Conservation (phyloP, 2,888 invertebrate genomes). For the Zele albiditarsus region DNA sequence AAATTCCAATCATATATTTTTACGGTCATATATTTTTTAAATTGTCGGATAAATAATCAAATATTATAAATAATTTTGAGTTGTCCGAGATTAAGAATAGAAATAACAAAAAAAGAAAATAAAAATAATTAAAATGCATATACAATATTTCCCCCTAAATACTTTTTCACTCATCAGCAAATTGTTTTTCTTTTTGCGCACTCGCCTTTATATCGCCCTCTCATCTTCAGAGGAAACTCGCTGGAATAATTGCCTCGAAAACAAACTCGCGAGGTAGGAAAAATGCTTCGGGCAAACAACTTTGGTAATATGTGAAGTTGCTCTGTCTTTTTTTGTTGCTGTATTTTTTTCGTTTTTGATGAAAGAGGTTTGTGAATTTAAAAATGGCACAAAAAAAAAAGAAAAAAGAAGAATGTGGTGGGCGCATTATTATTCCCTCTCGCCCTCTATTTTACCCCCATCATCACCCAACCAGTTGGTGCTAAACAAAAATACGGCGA, state of each 20-base stretch:
- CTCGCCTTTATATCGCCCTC: neutral
- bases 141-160: neutral
- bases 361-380: constrained; percentile 6
- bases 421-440: neutral
- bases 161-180: constrained; percentile 18
- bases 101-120: too few relatives aligned
- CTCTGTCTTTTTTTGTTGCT: constrained; percentile 50
- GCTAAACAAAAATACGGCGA: constrained; percentile 52
- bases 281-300: constrained; percentile 61
- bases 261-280: constrained; percentile 36
- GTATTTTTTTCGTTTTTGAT: too few relatives aligned
- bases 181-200: constrained; percentile 7
- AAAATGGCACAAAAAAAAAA: constrained; percentile 35
- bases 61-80: too few relatives aligned
- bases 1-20: too few relatives aligned
- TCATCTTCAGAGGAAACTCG: constrained; percentile 32
- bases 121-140: too few relatives aligned
- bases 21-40: too few relatives aligned
- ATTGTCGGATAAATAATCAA: too few relatives aligned
- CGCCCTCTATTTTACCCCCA: neutral
- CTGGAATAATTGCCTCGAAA: constrained; percentile 43
- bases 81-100: too few relatives aligned
- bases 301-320: constrained; percentile 68
- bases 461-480: neutral
- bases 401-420: constrained; percentile 33